Base-by-base conservation (phyloP, 2,888 invertebrate species). In the Heliconius charithonia region DNA sequence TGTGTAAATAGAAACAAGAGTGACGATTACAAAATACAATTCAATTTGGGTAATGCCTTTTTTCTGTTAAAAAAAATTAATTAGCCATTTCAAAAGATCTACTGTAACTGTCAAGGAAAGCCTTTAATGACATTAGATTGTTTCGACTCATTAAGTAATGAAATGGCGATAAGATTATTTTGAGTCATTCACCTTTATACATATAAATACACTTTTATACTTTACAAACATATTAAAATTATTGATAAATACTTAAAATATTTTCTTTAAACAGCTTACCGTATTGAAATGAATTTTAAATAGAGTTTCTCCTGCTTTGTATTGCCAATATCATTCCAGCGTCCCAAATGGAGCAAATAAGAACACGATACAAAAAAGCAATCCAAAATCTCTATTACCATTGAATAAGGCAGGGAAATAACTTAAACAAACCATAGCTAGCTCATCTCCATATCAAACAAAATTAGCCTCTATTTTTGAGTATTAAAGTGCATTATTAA, bases 401-500 rank as follows among this genome's bases (percentile, higher is more conserved):
- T 74, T 74, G 74, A 65, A 74, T 74, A 45, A 65, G 74, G 74
- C 45, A 63, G 41, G 16, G 37, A 73, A 73, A 62, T 73, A 73
- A 32, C 37, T 73, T 25, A 10, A 25, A 41, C 73, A 62, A 19
- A 63, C 16, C 19, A 63, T 74, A 73, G 25, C 37, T 73, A n/a
- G 10, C 16, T 73, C 4, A 37, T 37, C 37, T 0, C 12, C 45
- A 37, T 27, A 16, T 10, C 29, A 65, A 12, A 22, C 62, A 27
- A 63, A 74, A 63, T 29, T 74, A 45, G 27, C 22, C 65, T 22
- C 12, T 74, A 45, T 25, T 25, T 27, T 27, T 27, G 4, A 59
- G 27, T 0, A 2, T 27, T 77, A 77, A 73, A 76, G 78, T 75
- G 66, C 13, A 76, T 76, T 76, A 37, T 80, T 70, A 69, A 32